Evolutionary conservation across 2,113 vertebrate species (phyloP).

Genomic region (Nyctereutes procyonoides): DNA sequence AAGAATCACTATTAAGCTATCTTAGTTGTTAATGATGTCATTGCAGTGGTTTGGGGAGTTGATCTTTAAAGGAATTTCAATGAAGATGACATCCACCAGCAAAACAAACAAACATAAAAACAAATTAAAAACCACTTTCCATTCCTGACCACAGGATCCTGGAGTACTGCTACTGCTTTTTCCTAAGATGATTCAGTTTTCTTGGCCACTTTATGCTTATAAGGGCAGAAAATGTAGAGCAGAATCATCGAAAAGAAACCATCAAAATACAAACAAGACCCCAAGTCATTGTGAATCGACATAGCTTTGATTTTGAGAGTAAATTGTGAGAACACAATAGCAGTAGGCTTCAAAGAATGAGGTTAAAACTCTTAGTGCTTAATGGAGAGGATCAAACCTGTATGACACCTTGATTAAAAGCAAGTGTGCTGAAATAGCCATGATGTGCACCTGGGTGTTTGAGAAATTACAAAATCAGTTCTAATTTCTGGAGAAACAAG

Average conservation of each 20-base stretch:
- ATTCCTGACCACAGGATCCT: slow-evolving; percentile 16
- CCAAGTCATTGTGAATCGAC: slow-evolving; percentile 42
- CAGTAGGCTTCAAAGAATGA: slow-evolving; percentile 54
- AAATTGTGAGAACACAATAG: slow-evolving; percentile 45
- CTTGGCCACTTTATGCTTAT: slow-evolving; percentile 36
- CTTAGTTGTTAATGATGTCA: slow-evolving; percentile 18
- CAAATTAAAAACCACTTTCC: neutral
- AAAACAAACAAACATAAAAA: slow-evolving; percentile 52
- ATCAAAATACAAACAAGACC: slow-evolving; percentile 55
- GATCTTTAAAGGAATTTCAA: slow-evolving; percentile 46
- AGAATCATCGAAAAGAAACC: slow-evolving; percentile 54
- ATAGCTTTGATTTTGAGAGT: slow-evolving; percentile 61
- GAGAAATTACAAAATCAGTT: slow-evolving; percentile 64
- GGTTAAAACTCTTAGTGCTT: slow-evolving; percentile 47
- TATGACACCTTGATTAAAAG: slow-evolving; percentile 67
- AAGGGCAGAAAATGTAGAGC: slow-evolving; percentile 24
- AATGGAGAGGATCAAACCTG: slow-evolving; percentile 15
- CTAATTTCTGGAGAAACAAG: slow-evolving; percentile 72
- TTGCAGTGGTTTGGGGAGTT: neutral
- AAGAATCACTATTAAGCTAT: slow-evolving; percentile 20
- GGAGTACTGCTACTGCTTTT: slow-evolving; percentile 40
- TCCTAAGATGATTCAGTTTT: slow-evolving; percentile 53
- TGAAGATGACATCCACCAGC: slow-evolving; percentile 3
- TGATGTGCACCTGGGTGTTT: neutral
- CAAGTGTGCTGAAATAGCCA: neutral